These are phyloP conservation scores for Cinclus cinclus DNA, from an alignment of 2,113 vertebrate genomes.

Conservation along the genomic window DNA sequence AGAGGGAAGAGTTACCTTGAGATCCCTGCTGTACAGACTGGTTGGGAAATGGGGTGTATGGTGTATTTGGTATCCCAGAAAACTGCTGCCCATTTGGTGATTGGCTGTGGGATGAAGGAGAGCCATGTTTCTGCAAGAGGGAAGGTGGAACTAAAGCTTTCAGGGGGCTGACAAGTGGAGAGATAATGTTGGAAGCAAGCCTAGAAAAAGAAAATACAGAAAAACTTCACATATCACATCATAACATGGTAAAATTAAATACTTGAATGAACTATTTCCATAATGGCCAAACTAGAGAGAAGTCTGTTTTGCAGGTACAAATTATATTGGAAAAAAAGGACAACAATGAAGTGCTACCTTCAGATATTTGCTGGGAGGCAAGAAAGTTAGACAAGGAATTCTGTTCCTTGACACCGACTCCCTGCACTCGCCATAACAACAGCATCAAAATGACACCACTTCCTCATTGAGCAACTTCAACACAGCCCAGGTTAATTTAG, in stretches of 20 bases:
- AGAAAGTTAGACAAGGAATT: not conserved
- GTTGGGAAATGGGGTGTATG: conserved; percentile 79
- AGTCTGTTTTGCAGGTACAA: not conserved
- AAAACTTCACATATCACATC: not conserved
- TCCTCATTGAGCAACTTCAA: not conserved
- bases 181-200: conserved; percentile 80
- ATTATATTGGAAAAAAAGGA: not conserved
- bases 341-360: not conserved
- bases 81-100: conserved; percentile 76
- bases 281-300: not conserved
- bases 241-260: not conserved
- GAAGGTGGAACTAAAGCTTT: conserved; percentile 82
- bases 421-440: not conserved
- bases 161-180: conserved; percentile 82
- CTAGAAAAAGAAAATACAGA: conserved; percentile 73
- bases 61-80: conserved; percentile 77
- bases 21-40: conserved; percentile 78
- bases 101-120: conserved; percentile 71
- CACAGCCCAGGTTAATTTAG: not conserved
- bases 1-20: conserved; percentile 57
- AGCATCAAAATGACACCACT: not conserved
- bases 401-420: not conserved
- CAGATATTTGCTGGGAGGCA: not conserved
- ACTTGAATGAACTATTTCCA: not conserved
- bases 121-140: conserved; percentile 79